Base-by-base conservation (phyloP, 2,113 vertebrate species). In the Tautogolabrus adspersus region DNA sequence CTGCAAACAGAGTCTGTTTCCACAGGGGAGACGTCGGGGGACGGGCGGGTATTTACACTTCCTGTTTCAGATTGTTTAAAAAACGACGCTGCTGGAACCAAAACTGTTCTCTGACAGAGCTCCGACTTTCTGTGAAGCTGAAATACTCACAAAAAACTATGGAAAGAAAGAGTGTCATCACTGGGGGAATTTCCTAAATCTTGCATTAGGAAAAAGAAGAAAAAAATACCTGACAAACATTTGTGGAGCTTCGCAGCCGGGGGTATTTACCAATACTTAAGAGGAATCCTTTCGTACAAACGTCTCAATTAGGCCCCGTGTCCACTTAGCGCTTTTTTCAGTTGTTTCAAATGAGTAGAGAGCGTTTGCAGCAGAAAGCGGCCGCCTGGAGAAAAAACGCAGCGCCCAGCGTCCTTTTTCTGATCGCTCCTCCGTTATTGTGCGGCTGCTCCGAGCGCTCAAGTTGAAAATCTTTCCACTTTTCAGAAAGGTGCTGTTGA, bases 261-360 rank as follows among this genome's bases (percentile, higher is more conserved):
- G 47, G 10, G 10, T 22, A 10, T 44, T 16, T 9, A 40, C 16
- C 66, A 11, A 18, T 21, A 40, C 75, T 37, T 60, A n/a, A 10
- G 40, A 64, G 66, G 56, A 3, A 22, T 22, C 30, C 15, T 9
- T 40, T 30, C 0, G 58, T 40, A 16, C 16, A 49, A 72, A 66
- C 7, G 23, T 51, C 52, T 71, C 60, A 59, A 66, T 79, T 66
- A 72, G n/a, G n/a, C n/a, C n/a, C n/a, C n/a, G n/a, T n/a, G n/a
- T n/a, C n/a, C n/a, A n/a, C n/a, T n/a, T n/a, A n/a, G n/a, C n/a
- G n/a, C n/a, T n/a, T n/a, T n/a, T n/a, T n/a, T n/a, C n/a, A n/a
- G n/a, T n/a, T n/a, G n/a, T n/a, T n/a, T n/a, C n/a, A n/a, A n/a
- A n/a, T n/a, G n/a, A n/a, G n/a, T n/a, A n/a, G n/a, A n/a, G n/a